Conservation (phyloP, 2,113 vertebrate species). For the Pholis gunnellus region DNA sequence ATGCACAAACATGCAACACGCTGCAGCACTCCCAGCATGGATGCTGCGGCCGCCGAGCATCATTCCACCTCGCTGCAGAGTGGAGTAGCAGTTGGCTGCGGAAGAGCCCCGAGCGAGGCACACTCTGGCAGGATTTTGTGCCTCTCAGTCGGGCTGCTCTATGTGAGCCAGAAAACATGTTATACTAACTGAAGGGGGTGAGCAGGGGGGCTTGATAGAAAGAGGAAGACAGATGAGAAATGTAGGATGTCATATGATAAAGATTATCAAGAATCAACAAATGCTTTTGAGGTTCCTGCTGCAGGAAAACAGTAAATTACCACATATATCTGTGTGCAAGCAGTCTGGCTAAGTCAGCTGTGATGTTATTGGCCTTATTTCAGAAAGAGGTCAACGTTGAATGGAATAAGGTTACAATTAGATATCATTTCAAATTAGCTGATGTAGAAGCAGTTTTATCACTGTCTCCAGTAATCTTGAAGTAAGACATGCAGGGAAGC, state of each 20-base stretch:
- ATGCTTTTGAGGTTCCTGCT: background rate
- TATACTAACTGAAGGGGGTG: background rate
- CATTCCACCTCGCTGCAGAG: slow-evolving; percentile 47
- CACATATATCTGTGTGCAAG: slow-evolving; percentile 4
- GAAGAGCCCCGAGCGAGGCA: slow-evolving; percentile 18
- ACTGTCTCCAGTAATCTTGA: slow-evolving; percentile 14
- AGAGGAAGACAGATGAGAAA: background rate
- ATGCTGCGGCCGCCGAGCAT: slow-evolving; percentile 22
- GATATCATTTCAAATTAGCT: background rate
- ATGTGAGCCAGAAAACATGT: slow-evolving; percentile 19
- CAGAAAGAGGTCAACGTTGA: slow-evolving; percentile 4
- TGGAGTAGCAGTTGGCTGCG: slow-evolving; percentile 31
- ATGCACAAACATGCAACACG: slow-evolving; percentile 1
- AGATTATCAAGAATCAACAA: background rate
- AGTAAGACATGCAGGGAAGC: background rate
- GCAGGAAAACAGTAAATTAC: background rate
- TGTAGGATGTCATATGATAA: background rate
- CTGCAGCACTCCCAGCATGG: slow-evolving; percentile 15
- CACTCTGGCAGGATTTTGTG: slow-evolving; percentile 4
- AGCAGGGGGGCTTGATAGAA: background rate
- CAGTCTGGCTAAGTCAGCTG: slow-evolving; percentile 27
- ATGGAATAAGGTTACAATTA: slow-evolving; percentile 15
- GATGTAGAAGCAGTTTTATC: slow-evolving; percentile 25
- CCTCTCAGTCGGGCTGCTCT: slow-evolving; percentile 17
- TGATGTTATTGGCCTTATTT: background rate